Evolutionary conservation across 2,113 vertebrate genomes (phyloP).

Genomic region (Macaca mulatta): DNA sequence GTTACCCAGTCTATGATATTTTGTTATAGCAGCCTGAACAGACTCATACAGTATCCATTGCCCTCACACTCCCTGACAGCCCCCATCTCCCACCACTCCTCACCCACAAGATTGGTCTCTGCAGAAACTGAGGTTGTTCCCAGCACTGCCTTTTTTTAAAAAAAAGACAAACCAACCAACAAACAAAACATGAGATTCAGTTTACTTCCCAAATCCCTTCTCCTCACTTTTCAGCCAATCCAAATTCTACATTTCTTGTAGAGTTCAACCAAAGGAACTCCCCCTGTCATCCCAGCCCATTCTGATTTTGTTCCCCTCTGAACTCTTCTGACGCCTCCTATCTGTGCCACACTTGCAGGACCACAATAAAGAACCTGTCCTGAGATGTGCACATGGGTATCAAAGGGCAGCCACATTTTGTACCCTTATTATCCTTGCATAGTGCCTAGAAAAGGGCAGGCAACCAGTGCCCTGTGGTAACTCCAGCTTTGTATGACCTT

Average conservation of each 20-base stretch:
- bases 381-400: accelerated
- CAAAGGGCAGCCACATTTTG: neutral
- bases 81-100: neutral
- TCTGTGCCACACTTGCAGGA: neutral
- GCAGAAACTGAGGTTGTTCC: neutral
- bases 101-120: neutral
- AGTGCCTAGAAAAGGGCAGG: neutral
- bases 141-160: neutral
- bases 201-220: neutral
- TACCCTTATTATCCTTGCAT: neutral
- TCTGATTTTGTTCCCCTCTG: neutral
- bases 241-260: neutral
- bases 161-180: no score
- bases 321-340: neutral
- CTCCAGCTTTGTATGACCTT: neutral
- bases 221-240: neutral
- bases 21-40: no score
- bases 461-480: neutral
- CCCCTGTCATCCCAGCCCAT: neutral
- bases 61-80: neutral
- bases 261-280: neutral
- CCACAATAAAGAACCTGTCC: neutral
- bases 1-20: no score
- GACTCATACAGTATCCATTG: neutral
- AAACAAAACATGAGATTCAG: no score